phyloP scores from a whole-genome alignment of 2,888 invertebrate genomes.

The Rhorus exstirpatorius region DNA sequence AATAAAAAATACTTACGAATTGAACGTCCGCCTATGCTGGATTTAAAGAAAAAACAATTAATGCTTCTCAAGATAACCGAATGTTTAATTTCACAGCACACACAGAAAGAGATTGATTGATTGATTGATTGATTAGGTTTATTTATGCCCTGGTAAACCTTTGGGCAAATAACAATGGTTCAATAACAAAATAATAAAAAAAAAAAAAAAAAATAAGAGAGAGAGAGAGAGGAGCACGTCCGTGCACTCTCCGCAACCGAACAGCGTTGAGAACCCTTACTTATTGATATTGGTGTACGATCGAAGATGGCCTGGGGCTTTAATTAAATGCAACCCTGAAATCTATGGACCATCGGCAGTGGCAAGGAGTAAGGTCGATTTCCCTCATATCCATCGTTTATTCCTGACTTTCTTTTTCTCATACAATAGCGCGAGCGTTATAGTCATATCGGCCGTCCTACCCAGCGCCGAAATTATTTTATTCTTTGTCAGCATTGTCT shows the following conservation, averaged over 20 bases:
- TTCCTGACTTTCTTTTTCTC: constrained; percentile 30
- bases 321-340: constrained; percentile 85
- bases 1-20: too few species aligned
- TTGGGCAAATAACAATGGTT: too few species aligned
- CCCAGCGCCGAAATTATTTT: background rate
- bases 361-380: constrained; percentile 38
- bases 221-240: too few species aligned
- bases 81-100: too few species aligned
- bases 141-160: too few species aligned
- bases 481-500: background rate
- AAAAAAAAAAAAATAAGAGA: too few species aligned
- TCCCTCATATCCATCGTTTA: constrained; percentile 43
- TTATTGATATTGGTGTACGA: constrained; percentile 85
- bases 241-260: background rate
- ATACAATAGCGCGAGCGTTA: constrained; percentile 30
- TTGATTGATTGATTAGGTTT: too few species aligned
- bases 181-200: too few species aligned
- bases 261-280: constrained; percentile 80
- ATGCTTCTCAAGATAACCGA: too few species aligned
- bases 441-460: constrained; percentile 9
- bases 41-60: too few species aligned
- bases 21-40: too few species aligned
- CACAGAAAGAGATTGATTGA: too few species aligned
- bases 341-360: constrained; percentile 55
- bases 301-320: constrained; percentile 84